Conservation (phyloP, 1,140 invertebrate species). For the Daktulosphaira vitifoliae region DNA sequence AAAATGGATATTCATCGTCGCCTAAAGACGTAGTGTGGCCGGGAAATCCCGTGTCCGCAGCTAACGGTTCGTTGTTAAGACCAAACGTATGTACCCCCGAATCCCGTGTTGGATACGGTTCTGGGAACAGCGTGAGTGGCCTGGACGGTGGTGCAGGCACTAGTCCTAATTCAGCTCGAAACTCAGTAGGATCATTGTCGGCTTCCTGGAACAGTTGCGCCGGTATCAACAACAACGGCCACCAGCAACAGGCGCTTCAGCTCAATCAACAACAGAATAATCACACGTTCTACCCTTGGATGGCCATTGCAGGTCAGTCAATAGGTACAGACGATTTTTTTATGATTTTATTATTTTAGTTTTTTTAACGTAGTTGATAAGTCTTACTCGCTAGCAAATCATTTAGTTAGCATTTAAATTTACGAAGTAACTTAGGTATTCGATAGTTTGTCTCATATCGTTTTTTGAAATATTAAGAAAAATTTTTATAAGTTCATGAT, state of each 20-base stretch:
- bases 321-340: slow-evolving; percentile 31
- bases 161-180: slow-evolving; percentile 47
- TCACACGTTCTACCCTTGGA: slow-evolving; percentile 94
- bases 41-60: slow-evolving; percentile 47
- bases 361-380: neutral
- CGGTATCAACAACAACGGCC: slow-evolving; percentile 57
- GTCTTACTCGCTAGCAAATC: too few relatives aligned
- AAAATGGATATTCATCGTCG: slow-evolving; percentile 70
- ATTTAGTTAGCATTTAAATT: too few relatives aligned
- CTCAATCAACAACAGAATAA: slow-evolving; percentile 73
- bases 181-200: slow-evolving; percentile 50
- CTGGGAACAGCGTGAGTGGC: slow-evolving; percentile 48
- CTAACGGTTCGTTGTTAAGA: slow-evolving; percentile 54
- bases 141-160: slow-evolving; percentile 65
- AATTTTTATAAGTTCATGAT: too few relatives aligned
- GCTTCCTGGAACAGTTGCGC: slow-evolving; percentile 73
- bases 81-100: slow-evolving; percentile 80
- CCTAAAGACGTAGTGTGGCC: slow-evolving; percentile 58
- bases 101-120: slow-evolving; percentile 56
- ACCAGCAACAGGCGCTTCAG: slow-evolving; percentile 63
- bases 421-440: too few relatives aligned
- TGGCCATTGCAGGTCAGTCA: slow-evolving; percentile 86
- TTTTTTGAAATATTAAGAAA: too few relatives aligned
- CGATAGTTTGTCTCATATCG: too few relatives aligned
- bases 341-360: slow-evolving; percentile 14